These are phyloP conservation scores for Thysanoteuthis rhombus DNA, from an alignment of 2,888 invertebrate genomes.

Conservation along the genomic window DNA sequence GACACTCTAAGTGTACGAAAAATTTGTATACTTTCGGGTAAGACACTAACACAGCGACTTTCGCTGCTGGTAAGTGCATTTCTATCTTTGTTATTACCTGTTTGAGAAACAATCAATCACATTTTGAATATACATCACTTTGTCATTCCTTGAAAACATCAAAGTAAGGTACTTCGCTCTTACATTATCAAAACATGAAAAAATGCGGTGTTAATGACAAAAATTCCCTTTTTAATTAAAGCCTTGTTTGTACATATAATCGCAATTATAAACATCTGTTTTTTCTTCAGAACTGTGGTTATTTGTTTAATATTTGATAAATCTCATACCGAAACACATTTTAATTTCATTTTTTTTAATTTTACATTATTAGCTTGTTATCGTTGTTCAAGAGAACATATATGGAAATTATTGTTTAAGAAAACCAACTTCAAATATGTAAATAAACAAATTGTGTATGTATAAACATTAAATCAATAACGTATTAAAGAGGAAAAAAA, in stretches of 20 bases:
- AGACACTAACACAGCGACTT: background rate
- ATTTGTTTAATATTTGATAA: background rate
- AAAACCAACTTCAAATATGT: too few relatives aligned
- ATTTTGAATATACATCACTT: background rate
- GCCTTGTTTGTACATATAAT: background rate
- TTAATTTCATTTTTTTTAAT: too few relatives aligned
- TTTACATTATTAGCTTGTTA: too few relatives aligned
- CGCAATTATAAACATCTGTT: background rate
- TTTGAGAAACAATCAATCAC: background rate
- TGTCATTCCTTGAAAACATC: background rate
- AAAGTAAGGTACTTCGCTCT: background rate
- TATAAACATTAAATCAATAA: too few relatives aligned
- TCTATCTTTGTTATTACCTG: background rate
- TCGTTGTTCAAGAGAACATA: too few relatives aligned
- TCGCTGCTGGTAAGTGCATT: background rate
- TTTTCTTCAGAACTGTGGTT: background rate
- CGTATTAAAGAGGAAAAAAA: too few relatives aligned
- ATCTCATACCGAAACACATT: too few relatives aligned
- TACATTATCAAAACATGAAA: background rate
- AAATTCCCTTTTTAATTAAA: background rate
- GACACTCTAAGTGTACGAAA: background rate
- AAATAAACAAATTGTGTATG: too few relatives aligned
- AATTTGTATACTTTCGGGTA: background rate
- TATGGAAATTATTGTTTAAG: too few relatives aligned
- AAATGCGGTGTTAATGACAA: background rate